Percentiles rank a stretch among this genome's conserved stretches.
These are phyloP conservation scores for Polydrusus pterygomalis DNA, from an alignment of 2,888 invertebrate species.

Conservation along the genomic window DNA sequence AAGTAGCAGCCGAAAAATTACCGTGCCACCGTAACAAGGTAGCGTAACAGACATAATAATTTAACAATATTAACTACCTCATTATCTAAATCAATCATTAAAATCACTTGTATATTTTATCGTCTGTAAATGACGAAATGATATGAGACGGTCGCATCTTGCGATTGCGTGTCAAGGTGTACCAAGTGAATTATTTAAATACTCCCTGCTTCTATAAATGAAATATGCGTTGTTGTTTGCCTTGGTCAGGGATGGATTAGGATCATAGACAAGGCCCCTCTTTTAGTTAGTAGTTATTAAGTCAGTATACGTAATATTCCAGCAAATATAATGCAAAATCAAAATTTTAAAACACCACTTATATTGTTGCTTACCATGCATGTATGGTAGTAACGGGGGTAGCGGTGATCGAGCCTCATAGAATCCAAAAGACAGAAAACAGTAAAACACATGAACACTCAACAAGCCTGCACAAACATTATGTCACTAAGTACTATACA, in stretches of 20 bases:
- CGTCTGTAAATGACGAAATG: constrained; percentile 36
- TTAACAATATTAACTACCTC: constrained; percentile 48
- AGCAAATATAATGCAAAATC: too few species aligned
- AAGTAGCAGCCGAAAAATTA: constrained; percentile 36
- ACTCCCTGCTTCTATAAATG: constrained; percentile 62
- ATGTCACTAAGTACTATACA: too few species aligned
- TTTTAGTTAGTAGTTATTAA: too few species aligned
- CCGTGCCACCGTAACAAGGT: constrained; percentile 34
- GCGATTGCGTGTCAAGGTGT: constrained; percentile 64
- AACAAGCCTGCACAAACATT: too few species aligned
- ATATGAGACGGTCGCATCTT: constrained; percentile 47
- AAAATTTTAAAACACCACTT: too few species aligned
- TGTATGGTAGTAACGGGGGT: too few species aligned
- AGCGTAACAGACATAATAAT: constrained; percentile 43
- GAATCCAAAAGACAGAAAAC: too few species aligned
- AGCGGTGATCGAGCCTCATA: too few species aligned
- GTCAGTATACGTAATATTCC: too few species aligned
- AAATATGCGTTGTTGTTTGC: constrained; percentile 54
- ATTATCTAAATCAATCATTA: constrained; percentile 56
- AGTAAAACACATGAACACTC: too few species aligned
- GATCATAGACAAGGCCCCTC: too few species aligned
- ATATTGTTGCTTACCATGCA: too few species aligned
- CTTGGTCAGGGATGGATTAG: neutral
- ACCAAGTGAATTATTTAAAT: constrained; percentile 65
- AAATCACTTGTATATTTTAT: constrained; percentile 54